These are phyloP conservation scores for Leptoclinus maculatus DNA, from an alignment of 2,797 vertebrate species.

Conservation along the genomic window DNA sequence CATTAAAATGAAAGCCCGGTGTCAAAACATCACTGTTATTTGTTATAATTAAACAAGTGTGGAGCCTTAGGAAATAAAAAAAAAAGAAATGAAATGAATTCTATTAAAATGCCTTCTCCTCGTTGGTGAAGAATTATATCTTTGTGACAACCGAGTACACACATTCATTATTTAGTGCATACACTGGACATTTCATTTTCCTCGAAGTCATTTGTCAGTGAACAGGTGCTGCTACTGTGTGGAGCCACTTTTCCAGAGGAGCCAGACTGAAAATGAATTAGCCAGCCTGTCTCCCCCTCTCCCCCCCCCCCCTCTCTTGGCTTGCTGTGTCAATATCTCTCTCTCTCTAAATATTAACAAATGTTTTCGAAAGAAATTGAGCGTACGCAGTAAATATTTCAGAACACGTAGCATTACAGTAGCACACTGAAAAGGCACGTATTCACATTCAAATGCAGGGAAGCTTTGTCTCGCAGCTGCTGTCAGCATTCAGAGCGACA, in stretches of 20 bases:
- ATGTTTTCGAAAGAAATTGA: conserved; percentile 34
- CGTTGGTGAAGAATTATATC: not conserved
- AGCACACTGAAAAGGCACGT: conserved; percentile 14
- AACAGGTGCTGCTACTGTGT: conserved; percentile 18
- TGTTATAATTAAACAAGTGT: conserved; percentile 14
- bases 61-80: not conserved
- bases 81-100: conserved; percentile 1
- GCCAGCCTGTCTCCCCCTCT: not conserved
- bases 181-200: conserved; percentile 46
- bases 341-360: conserved; percentile 46
- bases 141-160: conserved; percentile 15
- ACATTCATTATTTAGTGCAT: conserved; percentile 44
- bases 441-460: conserved; percentile 27
- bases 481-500: conserved; percentile 52
- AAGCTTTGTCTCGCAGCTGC: conserved; percentile 22
- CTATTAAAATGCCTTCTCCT: conserved; percentile 8
- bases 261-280: conserved; percentile 44
- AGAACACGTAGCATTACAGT: conserved; percentile 11
- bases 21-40: conserved; percentile 19
- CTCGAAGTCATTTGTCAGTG: conserved; percentile 43
- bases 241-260: conserved; percentile 16
- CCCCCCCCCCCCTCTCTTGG: not conserved
- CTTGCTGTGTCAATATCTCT: conserved; percentile 26
- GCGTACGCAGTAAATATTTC: conserved; percentile 5
- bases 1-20: conserved; percentile 5